Evolutionary conservation across 2,113 vertebrate genomes (phyloP).

Genomic region (Marmota flaviventris): DNA sequence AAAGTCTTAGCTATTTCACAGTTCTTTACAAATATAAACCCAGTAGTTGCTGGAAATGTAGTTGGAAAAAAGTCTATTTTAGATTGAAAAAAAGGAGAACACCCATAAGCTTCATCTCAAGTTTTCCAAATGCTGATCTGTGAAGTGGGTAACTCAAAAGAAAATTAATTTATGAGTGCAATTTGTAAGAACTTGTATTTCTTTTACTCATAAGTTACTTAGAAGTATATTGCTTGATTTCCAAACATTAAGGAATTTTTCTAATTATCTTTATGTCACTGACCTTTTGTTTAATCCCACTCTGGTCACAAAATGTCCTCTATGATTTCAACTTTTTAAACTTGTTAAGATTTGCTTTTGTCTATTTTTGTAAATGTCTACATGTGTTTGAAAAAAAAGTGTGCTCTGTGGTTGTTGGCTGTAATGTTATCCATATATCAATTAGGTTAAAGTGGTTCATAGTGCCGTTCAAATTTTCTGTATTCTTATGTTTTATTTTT

Average conservation of each 20-base stretch:
- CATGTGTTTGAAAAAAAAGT: background rate
- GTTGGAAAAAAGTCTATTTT: background rate
- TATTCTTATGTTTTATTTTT: background rate
- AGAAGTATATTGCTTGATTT: slow-evolving; percentile 6
- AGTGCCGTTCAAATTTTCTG: background rate
- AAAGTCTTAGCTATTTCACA: slow-evolving; percentile 2
- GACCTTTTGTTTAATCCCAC: slow-evolving; percentile 13
- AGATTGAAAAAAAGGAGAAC: background rate
- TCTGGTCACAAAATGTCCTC: slow-evolving; percentile 3
- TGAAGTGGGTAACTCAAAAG: slow-evolving; percentile 25
- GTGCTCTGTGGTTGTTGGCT: background rate
- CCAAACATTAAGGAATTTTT: slow-evolving; percentile 29
- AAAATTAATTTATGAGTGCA: background rate
- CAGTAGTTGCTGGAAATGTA: background rate
- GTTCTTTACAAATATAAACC: slow-evolving; percentile 34
- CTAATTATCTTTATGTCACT: background rate
- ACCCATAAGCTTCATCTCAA: slow-evolving; percentile 1
- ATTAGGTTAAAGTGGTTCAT: background rate
- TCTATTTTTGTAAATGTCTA: background rate
- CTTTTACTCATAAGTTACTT: background rate
- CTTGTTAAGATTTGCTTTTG: slow-evolving; percentile 37
- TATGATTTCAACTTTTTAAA: slow-evolving; percentile 38
- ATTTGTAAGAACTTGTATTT: slow-evolving; percentile 4
- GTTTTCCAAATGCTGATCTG: slow-evolving; percentile 28
- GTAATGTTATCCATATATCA: background rate